Evolutionary conservation across 2,113 vertebrate genomes (phyloP).

Genomic region (Etia nguti): DNA sequence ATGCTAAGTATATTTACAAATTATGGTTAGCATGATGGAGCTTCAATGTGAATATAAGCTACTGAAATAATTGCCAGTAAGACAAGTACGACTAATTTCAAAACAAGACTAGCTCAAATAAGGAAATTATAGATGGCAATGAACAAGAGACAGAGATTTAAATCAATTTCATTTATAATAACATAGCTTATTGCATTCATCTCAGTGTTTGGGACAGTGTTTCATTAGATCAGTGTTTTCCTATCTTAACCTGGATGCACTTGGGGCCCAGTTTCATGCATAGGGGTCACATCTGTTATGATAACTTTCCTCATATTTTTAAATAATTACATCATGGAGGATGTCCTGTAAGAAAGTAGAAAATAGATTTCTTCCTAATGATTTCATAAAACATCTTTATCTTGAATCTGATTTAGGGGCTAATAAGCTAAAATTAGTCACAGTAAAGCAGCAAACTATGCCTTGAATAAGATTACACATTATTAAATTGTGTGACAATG

Average conservation of each 20-base stretch:
- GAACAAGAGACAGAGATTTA: neutral
- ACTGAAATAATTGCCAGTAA: neutral
- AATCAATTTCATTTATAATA: neutral
- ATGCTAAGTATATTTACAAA: neutral
- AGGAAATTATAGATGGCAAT: neutral
- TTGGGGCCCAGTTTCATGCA: neutral
- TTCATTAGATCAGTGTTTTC: neutral
- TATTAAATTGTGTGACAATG: slow-evolving; percentile 10
- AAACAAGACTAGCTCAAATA: neutral
- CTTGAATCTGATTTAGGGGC: slow-evolving; percentile 4
- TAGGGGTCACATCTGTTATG: neutral
- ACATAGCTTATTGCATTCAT: neutral
- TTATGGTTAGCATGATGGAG: neutral
- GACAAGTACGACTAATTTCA: neutral
- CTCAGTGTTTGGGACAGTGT: neutral
- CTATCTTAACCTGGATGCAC: neutral
- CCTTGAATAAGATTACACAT: slow-evolving; percentile 12
- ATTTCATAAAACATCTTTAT: slow-evolving; percentile 22
- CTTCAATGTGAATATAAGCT: neutral
- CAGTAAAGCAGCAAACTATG: neutral
- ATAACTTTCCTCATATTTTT: neutral
- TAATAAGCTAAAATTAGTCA: slow-evolving; percentile 4
- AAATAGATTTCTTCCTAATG: slow-evolving; percentile 18
- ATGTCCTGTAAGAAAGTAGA: neutral
- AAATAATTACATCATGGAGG: neutral